Percentiles rank a stretch among this genome's conserved stretches.
Conservation (phyloP, 2,888 invertebrate genomes). For the Villa cingulata region DNA sequence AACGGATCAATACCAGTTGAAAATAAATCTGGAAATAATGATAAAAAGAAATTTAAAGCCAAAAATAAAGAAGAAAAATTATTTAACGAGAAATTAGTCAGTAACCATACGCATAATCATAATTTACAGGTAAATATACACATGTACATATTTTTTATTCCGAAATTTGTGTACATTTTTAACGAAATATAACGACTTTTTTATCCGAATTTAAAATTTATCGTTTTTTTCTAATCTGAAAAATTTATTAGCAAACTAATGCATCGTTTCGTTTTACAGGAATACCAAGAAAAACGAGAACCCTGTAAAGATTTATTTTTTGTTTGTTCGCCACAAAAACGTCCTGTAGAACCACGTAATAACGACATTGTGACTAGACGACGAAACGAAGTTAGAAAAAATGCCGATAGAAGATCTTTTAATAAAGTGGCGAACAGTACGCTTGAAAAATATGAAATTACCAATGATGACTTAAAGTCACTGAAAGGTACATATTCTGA, state of each 20-base stretch:
- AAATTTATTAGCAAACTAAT: neutral
- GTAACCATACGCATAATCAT: constrained; percentile 24
- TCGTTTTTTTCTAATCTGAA: neutral
- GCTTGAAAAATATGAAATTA: constrained; percentile 12
- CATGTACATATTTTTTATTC: too few species aligned
- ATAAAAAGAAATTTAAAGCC: constrained; percentile 28
- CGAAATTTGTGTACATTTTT: too few species aligned
- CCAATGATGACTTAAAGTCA: constrained; percentile 16
- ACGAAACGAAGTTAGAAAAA: constrained; percentile 3
- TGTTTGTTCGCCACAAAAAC: constrained; percentile 32
- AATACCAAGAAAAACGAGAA: constrained; percentile 24
- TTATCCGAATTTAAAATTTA: neutral
- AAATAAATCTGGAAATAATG: constrained; percentile 27
- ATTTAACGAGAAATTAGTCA: constrained; percentile 30
- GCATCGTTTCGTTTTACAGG: constrained; percentile 18
- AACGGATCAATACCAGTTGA: constrained; percentile 17
- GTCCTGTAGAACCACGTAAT: constrained; percentile 20
- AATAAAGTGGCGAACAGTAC: constrained; percentile 15
- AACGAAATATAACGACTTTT: too few species aligned
- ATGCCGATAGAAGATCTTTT: constrained; percentile 2
- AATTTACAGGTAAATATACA: neutral
- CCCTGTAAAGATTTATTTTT: constrained; percentile 31
- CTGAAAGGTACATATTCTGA: constrained; percentile 34
- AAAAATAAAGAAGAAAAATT: constrained; percentile 22
- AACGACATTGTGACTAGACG: constrained; percentile 13